Base-by-base conservation (phyloP, 2,888 invertebrate genomes). In the Tyria jacobaeae region DNA sequence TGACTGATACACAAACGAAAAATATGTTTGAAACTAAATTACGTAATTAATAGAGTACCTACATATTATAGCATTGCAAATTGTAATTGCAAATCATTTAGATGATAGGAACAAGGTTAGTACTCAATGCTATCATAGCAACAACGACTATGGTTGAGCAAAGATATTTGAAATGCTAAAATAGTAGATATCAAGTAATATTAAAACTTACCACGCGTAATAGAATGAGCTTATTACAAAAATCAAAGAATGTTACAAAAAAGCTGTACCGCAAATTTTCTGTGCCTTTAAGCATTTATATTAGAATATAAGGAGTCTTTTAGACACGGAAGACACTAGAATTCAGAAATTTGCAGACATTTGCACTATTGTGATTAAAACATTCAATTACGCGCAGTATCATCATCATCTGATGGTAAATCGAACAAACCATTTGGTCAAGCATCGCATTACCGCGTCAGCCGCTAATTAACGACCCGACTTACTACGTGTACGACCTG, bases 341-440 rank as follows among this genome's bases (percentile, higher is more conserved):
- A n/a, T 12, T 35, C 14, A 1, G 3, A 35, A 35, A 35, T 1
- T 4, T 35, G 10, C 47, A 60, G 53, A 63, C 63, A 70, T 47
- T 47, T 48, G 10, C 25, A 64, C 52, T 69, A 66, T 53, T 53
- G 57, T 50, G 58, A 21, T 56, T 35, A 61, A 27, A 75, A 76
- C 79, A 80, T 70, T 82, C 78, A 65, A 67, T 69, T 74, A 70
- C 76, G 64, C 64, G 73, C 64, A 71, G 79, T 72, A 79, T 75
- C 76, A 71, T 71, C 60, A 61, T 54, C 79, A 73, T 69, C 61
- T 71, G 70, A 86, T 83, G 73, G 80, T 79, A 86, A 88, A 88
- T 83, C 81, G 82, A 88, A 91, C 91, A 91, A 91, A 91, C 91
- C 91, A 84, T 86, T 83, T 85, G 89, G 88, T 89, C 90, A 91